Evolutionary conservation across 2,113 vertebrate genomes (phyloP).

Genomic region (Hemiprocne comata): DNA sequence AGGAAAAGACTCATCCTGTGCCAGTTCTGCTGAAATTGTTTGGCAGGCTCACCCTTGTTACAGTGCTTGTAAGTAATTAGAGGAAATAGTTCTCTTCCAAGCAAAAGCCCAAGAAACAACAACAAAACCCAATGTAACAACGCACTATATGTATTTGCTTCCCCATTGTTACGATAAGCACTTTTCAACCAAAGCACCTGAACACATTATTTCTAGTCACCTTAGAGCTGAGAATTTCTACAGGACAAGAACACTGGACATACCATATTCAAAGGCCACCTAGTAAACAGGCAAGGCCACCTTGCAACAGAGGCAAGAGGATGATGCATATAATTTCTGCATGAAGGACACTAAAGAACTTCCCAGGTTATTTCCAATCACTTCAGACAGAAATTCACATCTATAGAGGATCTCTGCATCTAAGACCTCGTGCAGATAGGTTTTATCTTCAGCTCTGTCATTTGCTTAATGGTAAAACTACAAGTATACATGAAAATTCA

Average conservation of each 20-base stretch:
- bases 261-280: neutral
- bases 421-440: neutral
- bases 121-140: neutral
- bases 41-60: neutral
- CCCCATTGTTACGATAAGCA: neutral
- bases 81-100: neutral
- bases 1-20: neutral
- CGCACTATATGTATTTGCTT: neutral
- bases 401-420: neutral
- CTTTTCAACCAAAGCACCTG: neutral
- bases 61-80: neutral
- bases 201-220: neutral
- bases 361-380: neutral
- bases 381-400: neutral
- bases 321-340: neutral
- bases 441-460: neutral
- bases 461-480: neutral
- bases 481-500: neutral
- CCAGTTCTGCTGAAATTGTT: neutral
- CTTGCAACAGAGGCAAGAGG: neutral
- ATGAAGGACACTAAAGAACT: neutral
- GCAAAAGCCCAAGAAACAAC: neutral
- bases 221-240: neutral
- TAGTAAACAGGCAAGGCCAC: too few relatives aligned
- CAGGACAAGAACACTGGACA: neutral